Evolutionary conservation across 1,140 invertebrate genomes (phyloP).

Genomic region (Zaprionus camerounensis): DNA sequence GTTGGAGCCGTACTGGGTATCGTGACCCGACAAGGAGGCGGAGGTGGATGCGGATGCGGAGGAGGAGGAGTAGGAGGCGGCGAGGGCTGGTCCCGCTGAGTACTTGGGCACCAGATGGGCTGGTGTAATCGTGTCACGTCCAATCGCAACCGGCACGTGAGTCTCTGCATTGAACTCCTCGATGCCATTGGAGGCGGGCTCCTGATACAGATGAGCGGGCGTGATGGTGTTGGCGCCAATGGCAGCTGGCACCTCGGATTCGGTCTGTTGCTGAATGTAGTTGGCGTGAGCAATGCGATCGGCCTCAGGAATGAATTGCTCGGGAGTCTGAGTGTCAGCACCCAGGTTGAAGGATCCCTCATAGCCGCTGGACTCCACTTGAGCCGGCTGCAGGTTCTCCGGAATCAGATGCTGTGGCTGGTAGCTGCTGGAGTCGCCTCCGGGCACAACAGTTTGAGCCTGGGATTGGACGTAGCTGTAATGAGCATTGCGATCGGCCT

Average conservation of each 20-base stretch:
- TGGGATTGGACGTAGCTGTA: neutral
- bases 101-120: slow-evolving; percentile 37
- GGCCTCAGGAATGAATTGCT: slow-evolving; percentile 32
- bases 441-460: neutral
- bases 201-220: slow-evolving; percentile 53
- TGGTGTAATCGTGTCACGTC: slow-evolving; percentile 56
- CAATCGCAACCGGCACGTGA: slow-evolving; percentile 59
- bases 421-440: slow-evolving; percentile 24
- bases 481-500: neutral
- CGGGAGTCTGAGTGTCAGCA: slow-evolving; percentile 40
- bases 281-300: slow-evolving; percentile 30
- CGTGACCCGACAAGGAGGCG: slow-evolving; percentile 4
- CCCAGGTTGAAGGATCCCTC: slow-evolving; percentile 38
- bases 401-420: slow-evolving; percentile 25
- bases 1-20: slow-evolving; percentile 67
- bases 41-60: neutral
- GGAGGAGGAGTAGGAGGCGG: neutral
- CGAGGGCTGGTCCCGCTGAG: slow-evolving; percentile 1
- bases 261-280: slow-evolving; percentile 52
- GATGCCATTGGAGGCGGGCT: slow-evolving; percentile 62
- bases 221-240: slow-evolving; percentile 44
- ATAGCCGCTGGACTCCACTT: neutral
- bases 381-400: slow-evolving; percentile 2
- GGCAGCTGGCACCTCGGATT: neutral
- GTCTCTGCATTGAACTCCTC: slow-evolving; percentile 63